A percentile compares a stretch with the other conserved stretches of the same genome.
phyloP scores from a whole-genome alignment of 2,888 invertebrate species.

The Carcina quercana region DNA sequence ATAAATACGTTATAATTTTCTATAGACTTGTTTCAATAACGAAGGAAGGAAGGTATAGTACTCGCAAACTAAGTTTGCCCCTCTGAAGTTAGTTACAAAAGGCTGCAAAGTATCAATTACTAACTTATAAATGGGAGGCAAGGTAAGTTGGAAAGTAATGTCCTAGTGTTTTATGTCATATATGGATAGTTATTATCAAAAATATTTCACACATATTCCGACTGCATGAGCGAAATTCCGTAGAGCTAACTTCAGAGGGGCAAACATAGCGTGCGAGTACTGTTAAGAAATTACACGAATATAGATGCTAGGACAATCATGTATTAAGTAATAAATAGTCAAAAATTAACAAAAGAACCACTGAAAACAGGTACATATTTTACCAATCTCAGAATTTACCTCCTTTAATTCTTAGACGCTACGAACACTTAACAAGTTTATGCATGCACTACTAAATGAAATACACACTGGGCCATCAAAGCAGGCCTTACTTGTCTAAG shows the following conservation, averaged over 20 bases:
- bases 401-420: slow-evolving; percentile 66
- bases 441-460: slow-evolving; percentile 65
- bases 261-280: slow-evolving; percentile 1
- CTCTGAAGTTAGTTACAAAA: no score
- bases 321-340: slow-evolving; percentile 72
- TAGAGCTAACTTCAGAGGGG: not conserved
- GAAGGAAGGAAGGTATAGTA: not conserved
- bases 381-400: slow-evolving; percentile 69
- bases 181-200: no score
- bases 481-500: slow-evolving; percentile 54
- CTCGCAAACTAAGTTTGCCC: no score
- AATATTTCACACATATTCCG: no score
- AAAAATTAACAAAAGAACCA: slow-evolving; percentile 73
- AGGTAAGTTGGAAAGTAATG: no score
- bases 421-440: slow-evolving; percentile 70
- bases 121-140: no score
- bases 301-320: slow-evolving; percentile 72
- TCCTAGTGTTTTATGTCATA: no score
- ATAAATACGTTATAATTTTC: slow-evolving; percentile 68
- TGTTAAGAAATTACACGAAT: slow-evolving; percentile 37
- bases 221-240: no score
- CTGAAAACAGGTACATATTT: slow-evolving; percentile 72
- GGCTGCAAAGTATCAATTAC: no score
- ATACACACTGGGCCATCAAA: slow-evolving; percentile 45
- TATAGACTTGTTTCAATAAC: slow-evolving; percentile 30